A percentile compares a stretch with the other conserved stretches of the same genome.
Conservation (phyloP, 2,797 vertebrate species). For the Orientallactaga sibirica region DNA sequence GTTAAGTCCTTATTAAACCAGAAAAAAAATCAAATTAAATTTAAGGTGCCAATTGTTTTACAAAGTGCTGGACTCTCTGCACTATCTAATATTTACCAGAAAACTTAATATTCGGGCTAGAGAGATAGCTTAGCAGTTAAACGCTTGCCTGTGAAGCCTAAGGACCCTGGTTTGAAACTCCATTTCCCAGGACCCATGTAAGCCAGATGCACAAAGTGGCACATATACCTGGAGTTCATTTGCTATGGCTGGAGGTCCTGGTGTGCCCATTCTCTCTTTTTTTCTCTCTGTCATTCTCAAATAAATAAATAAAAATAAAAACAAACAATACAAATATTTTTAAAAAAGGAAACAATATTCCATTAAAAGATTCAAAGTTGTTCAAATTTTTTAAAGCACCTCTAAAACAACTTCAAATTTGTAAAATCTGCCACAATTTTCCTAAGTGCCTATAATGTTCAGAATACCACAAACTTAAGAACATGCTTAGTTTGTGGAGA, state of each 20-base stretch:
- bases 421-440: slow-evolving; percentile 37
- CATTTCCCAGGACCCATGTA: too few relatives aligned
- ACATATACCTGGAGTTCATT: too few relatives aligned
- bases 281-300: too few relatives aligned
- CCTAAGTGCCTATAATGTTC: slow-evolving; percentile 7
- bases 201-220: too few relatives aligned
- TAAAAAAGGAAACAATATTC: background rate
- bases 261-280: too few relatives aligned
- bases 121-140: too few relatives aligned
- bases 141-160: too few relatives aligned
- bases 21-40: background rate
- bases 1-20: too few relatives aligned
- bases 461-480: slow-evolving; percentile 52
- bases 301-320: too few relatives aligned
- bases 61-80: slow-evolving; percentile 21
- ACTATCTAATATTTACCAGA: slow-evolving; percentile 1
- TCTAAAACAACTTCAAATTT: slow-evolving; percentile 57
- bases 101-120: background rate
- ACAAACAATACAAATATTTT: too few relatives aligned
- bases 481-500: background rate
- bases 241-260: too few relatives aligned
- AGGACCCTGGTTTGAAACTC: too few relatives aligned
- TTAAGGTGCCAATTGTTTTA: slow-evolving; percentile 29
- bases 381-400: slow-evolving; percentile 28
- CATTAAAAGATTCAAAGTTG: slow-evolving; percentile 30